These are phyloP conservation scores for Phalangium opilio DNA, from an alignment of 2,888 invertebrate species.

Conservation along the genomic window DNA sequence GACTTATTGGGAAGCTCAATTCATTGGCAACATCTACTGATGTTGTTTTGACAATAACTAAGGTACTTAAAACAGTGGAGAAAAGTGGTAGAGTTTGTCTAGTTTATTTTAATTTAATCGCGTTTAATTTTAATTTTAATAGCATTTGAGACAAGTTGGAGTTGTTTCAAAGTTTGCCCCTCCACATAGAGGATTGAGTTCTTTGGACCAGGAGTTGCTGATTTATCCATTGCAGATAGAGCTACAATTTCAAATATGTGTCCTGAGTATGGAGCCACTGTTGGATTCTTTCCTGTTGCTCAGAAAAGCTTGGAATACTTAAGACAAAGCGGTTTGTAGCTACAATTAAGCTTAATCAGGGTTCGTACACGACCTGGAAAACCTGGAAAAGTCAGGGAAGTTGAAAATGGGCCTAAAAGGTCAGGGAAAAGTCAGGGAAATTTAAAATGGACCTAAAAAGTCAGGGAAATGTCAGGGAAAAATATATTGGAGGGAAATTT, in stretches of 20 bases:
- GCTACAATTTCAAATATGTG: slow-evolving; percentile 99
- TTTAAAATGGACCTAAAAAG: no score
- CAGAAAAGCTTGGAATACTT: slow-evolving; percentile 62
- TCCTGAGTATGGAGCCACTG: slow-evolving; percentile 93
- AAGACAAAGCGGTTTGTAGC: slow-evolving; percentile 53
- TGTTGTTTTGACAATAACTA: slow-evolving; percentile 89
- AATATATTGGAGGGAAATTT: no score
- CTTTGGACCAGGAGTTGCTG: slow-evolving; percentile 81
- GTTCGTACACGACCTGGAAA: no score
- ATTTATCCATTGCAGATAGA: slow-evolving; percentile 85
- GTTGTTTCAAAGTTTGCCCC: slow-evolving; percentile 98
- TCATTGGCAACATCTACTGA: slow-evolving; percentile 87
- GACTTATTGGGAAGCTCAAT: slow-evolving; percentile 59
- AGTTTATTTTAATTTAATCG: no score
- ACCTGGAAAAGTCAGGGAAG: slow-evolving; percentile 10
- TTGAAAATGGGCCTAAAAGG: no score
- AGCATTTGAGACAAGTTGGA: slow-evolving; percentile 77
- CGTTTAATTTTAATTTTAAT: slow-evolving; percentile 22
- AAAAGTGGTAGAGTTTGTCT: no score
- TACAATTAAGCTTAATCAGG: no score
- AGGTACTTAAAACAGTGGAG: no score
- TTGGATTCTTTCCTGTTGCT: slow-evolving; percentile 89
- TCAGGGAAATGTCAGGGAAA: no score
- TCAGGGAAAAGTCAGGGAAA: no score
- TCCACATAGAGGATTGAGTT: no score